These are phyloP conservation scores for Mythimna ferrago DNA, from an alignment of 2,888 invertebrate genomes.

Conservation along the genomic window DNA sequence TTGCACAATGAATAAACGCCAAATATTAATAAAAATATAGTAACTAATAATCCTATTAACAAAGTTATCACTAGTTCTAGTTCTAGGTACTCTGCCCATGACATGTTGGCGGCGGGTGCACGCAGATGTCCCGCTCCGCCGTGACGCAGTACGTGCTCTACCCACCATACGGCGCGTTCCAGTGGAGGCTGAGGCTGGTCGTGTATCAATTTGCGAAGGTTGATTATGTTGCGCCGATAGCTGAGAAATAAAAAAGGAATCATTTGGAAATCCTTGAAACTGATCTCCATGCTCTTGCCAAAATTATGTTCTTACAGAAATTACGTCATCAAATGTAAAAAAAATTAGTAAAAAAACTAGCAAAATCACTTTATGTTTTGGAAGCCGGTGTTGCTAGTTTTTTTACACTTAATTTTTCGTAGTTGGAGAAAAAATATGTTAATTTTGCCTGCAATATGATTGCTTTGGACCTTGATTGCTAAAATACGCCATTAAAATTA, in stretches of 20 bases:
- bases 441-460: no score
- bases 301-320: no score
- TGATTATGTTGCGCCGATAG: constrained; percentile 29
- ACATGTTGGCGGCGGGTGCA: constrained; percentile 70
- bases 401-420: no score
- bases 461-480: no score
- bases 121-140: constrained; percentile 78
- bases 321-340: no score
- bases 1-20: constrained; percentile 9
- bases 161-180: constrained; percentile 72
- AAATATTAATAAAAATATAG: background rate
- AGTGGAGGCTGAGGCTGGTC: constrained; percentile 34
- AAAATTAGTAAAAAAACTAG: no score
- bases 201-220: constrained; percentile 19
- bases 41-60: constrained; percentile 2
- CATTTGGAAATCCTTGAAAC: background rate
- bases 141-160: constrained; percentile 84
- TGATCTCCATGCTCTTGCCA: no score
- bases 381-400: no score
- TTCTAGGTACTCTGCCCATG: constrained; percentile 70
- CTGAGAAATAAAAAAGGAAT: constrained; percentile 4
- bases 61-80: constrained; percentile 62
- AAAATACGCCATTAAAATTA: no score
- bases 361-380: no score
- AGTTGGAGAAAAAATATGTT: no score